Percentiles rank a stretch among this genome's conserved stretches.
Evolutionary conservation across 2,113 vertebrate species (phyloP).

Genomic region (Aptenodytes forsteri): DNA sequence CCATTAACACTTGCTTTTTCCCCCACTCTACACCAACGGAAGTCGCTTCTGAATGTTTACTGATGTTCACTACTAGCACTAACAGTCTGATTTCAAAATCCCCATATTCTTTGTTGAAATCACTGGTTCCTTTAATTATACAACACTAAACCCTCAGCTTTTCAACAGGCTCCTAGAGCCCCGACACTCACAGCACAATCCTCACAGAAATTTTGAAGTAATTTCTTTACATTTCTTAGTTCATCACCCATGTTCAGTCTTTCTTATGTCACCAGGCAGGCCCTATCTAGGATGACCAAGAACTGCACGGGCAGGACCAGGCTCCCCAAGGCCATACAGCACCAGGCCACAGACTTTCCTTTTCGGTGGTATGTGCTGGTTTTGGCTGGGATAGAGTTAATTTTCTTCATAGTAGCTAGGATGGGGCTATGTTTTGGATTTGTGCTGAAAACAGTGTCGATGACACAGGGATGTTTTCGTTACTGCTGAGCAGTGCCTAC

Average conservation of each 20-base stretch:
- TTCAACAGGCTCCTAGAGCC: not conserved
- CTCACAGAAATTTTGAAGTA: not conserved
- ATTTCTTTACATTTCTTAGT: not conserved
- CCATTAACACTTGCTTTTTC: not conserved
- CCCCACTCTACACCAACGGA: not conserved
- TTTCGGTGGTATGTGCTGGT: no score
- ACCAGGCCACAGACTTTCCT: not conserved
- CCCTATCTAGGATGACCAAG: not conserved
- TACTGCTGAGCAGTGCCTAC: no score
- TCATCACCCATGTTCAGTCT: not conserved
- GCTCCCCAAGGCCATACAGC: not conserved
- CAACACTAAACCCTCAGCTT: not conserved
- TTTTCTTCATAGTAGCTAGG: no score
- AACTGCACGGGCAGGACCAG: not conserved
- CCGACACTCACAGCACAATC: not conserved
- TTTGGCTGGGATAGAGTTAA: no score
- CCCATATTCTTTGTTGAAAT: conserved; percentile 13
- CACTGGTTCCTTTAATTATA: not conserved
- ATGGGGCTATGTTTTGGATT: no score
- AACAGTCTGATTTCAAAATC: not conserved
- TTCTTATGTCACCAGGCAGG: not conserved
- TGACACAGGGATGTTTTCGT: no score
- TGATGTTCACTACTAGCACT: not conserved
- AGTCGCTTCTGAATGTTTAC: not conserved
- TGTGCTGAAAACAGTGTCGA: no score